A percentile compares a stretch with the other conserved stretches of the same genome.
Evolutionary conservation across 1,140 invertebrate species (phyloP).

Genomic region (Camponotus floridanus): DNA sequence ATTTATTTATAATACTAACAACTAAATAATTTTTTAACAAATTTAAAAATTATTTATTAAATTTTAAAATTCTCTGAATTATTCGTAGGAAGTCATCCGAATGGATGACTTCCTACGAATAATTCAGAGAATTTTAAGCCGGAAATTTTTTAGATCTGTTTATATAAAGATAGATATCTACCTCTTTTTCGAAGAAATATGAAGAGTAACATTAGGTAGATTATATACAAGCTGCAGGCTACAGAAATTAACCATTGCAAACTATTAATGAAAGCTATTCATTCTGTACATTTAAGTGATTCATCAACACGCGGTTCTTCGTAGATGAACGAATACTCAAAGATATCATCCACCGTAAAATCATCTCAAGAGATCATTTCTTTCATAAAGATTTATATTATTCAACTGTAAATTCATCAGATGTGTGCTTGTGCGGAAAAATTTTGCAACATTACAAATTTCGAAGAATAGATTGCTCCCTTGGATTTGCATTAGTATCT

Average conservation of each 20-base stretch:
- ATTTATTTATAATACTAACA: not conserved
- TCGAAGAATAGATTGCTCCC: not conserved
- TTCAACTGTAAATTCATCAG: not conserved
- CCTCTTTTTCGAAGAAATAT: not conserved
- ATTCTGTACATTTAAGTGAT: slow-evolving; percentile 46
- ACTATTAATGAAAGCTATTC: slow-evolving; percentile 42
- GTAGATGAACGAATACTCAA: slow-evolving; percentile 39
- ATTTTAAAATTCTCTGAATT: not conserved
- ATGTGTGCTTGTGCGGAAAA: slow-evolving; percentile 3
- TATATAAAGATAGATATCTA: too few relatives aligned
- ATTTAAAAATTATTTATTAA: not conserved
- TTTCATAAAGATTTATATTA: slow-evolving; percentile 10
- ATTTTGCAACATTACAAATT: not conserved
- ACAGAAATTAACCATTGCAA: slow-evolving; percentile 26
- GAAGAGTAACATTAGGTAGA: not conserved
- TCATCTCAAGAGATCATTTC: slow-evolving; percentile 3
- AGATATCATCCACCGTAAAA: slow-evolving; percentile 13
- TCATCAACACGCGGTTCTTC: slow-evolving; percentile 60
- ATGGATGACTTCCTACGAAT: too few relatives aligned
- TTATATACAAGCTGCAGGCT: slow-evolving; percentile 1
- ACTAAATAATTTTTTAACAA: not conserved
- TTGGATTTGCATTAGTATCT: not conserved
- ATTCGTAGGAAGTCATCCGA: too few relatives aligned
- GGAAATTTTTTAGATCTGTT: too few relatives aligned
- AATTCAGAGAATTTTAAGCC: too few relatives aligned